Percentiles rank a stretch among this genome's conserved stretches.
phyloP scores from a whole-genome alignment of 2,888 invertebrate genomes.

The Papilio protenor region DNA sequence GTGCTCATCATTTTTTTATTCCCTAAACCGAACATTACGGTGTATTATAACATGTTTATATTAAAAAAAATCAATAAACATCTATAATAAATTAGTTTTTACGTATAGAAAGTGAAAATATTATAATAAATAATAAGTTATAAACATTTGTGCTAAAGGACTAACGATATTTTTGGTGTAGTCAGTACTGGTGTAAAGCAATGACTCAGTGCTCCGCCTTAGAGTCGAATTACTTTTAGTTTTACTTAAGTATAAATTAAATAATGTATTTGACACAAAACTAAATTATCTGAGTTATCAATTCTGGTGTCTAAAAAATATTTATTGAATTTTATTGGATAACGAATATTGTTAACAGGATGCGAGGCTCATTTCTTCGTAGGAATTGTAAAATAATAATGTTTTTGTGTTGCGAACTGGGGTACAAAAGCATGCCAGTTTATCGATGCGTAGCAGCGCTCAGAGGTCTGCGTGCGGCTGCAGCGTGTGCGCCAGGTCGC shows the following conservation, averaged over 20 bases:
- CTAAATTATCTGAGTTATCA: not conserved
- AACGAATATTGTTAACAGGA: no score
- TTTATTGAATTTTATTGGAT: no score
- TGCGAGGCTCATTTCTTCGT: no score
- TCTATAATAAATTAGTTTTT: not conserved
- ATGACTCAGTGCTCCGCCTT: not conserved
- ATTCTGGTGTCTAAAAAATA: no score
- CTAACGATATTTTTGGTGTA: not conserved
- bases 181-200: not conserved
- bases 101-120: no score
- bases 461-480: constrained; percentile 63
- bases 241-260: not conserved
- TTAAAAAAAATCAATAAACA: not conserved
- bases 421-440: not conserved
- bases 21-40: no score
- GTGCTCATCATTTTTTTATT: no score
- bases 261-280: not conserved
- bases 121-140: not conserved
- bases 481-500: constrained; percentile 91
- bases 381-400: no score
- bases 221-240: not conserved
- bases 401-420: no score
- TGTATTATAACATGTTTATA: not conserved
- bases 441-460: not conserved
- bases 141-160: not conserved